These are phyloP conservation scores for Rhagium mordax DNA, from an alignment of 2,888 invertebrate genomes.

Conservation along the genomic window DNA sequence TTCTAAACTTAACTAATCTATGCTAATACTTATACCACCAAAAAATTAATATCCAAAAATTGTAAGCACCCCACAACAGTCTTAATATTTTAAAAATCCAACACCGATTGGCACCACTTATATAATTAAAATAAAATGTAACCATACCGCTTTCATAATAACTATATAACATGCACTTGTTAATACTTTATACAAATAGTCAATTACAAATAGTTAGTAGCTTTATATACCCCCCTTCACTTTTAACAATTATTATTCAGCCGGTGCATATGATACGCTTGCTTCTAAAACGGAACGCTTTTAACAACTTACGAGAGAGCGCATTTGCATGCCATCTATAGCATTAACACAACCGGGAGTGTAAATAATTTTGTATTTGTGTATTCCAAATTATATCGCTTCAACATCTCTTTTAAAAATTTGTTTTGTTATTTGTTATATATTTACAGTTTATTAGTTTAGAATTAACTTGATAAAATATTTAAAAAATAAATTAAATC, in stretches of 20 bases:
- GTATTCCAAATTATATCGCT: no score
- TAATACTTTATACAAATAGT: constrained; percentile 47
- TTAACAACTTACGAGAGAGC: constrained; percentile 19
- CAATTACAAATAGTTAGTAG: constrained; percentile 45
- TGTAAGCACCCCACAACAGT: constrained; percentile 21
- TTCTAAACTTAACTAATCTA: no score
- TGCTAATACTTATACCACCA: constrained; percentile 12
- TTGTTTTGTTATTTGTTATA: no score
- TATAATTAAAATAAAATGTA: constrained; percentile 33
- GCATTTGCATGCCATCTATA: constrained; percentile 8
- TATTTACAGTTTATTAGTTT: no score
- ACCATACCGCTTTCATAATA: constrained; percentile 57
- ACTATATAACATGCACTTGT: constrained; percentile 50
- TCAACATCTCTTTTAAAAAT: no score
- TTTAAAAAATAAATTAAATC: no score
- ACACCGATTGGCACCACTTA: constrained; percentile 16
- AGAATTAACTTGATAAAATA: no score
- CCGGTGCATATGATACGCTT: constrained; percentile 22
- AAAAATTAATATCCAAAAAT: constrained; percentile 6
- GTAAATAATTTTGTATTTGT: neutral
- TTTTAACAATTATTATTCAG: constrained; percentile 41
- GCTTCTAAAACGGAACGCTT: constrained; percentile 24
- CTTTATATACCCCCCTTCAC: constrained; percentile 54
- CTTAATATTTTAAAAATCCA: constrained; percentile 6
- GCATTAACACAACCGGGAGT: neutral